These are phyloP conservation scores for Apocrypta bakeri DNA, from an alignment of 1,140 invertebrate genomes.

Conservation along the genomic window DNA sequence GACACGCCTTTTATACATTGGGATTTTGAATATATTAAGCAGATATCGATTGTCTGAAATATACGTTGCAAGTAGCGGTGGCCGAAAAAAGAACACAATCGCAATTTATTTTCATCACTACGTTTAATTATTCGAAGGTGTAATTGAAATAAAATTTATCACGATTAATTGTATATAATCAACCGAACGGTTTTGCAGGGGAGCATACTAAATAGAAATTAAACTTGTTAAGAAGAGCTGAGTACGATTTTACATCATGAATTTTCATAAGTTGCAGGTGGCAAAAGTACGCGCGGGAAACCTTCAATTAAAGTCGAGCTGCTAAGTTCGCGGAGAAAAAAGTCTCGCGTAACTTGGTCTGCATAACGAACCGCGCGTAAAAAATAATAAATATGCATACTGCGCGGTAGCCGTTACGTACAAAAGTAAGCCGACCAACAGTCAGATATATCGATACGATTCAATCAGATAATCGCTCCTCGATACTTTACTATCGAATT, in stretches of 20 bases:
- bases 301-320: conserved; percentile 36
- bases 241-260: conserved; percentile 6
- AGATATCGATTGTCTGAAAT: too few relatives aligned
- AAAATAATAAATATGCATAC: conserved; percentile 5
- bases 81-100: not conserved
- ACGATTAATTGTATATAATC: conserved; percentile 24
- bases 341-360: not conserved
- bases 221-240: conserved; percentile 6
- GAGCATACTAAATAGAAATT: conserved; percentile 14
- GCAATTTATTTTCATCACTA: not conserved
- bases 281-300: conserved; percentile 14
- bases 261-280: conserved; percentile 40
- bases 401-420: not conserved
- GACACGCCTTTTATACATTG: too few relatives aligned
- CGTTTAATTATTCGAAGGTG: not conserved
- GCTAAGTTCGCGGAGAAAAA: not conserved
- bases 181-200: not conserved
- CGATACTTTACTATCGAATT: conserved; percentile 46
- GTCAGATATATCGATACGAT: conserved; percentile 39
- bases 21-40: too few relatives aligned
- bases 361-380: not conserved
- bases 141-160: conserved; percentile 8
- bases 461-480: conserved; percentile 47
- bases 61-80: too few relatives aligned
- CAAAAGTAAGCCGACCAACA: not conserved